A percentile compares a stretch with the other conserved stretches of the same genome.
These are phyloP conservation scores for Chelidonichthys spinosus DNA, from an alignment of 2,797 vertebrate species.

Conservation along the genomic window DNA sequence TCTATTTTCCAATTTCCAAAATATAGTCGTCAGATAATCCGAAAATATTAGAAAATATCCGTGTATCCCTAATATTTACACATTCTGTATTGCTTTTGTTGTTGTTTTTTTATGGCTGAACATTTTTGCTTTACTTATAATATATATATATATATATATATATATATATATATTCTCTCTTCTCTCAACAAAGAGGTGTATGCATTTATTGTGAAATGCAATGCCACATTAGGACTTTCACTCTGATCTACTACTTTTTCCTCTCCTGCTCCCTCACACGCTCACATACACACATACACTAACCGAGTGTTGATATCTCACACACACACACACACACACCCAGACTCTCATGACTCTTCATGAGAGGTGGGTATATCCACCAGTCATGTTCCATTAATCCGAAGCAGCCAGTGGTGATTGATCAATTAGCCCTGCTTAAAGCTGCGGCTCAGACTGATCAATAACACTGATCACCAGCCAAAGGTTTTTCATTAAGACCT, in stretches of 20 bases:
- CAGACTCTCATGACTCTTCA: constrained; percentile 5
- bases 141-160: neutral
- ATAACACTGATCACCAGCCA: constrained; percentile 79
- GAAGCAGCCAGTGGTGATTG: constrained; percentile 75
- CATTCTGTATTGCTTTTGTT: neutral
- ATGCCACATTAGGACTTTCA: neutral
- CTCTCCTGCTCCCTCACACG: constrained; percentile 27
- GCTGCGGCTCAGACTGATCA: constrained; percentile 76
- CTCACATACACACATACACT: neutral
- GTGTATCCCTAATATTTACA: neutral
- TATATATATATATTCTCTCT: neutral
- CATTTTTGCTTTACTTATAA: too few species aligned
- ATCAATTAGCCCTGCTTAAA: constrained; percentile 82
- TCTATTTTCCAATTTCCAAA: neutral
- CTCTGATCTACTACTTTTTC: neutral
- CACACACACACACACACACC: neutral
- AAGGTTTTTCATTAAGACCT: constrained; percentile 81
- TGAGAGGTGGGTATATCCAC: constrained; percentile 52
- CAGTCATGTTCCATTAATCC: constrained; percentile 81
- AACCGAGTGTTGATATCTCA: constrained; percentile 23
- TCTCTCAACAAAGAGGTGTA: neutral
- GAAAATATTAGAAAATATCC: constrained; percentile 1
- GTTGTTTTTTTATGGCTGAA: too few species aligned
- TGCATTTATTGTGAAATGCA: neutral
- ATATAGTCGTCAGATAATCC: neutral